Percentiles rank a stretch among this genome's conserved stretches.
Conservation (phyloP, 1,140 invertebrate species). For the Hypothenemus hampei region DNA sequence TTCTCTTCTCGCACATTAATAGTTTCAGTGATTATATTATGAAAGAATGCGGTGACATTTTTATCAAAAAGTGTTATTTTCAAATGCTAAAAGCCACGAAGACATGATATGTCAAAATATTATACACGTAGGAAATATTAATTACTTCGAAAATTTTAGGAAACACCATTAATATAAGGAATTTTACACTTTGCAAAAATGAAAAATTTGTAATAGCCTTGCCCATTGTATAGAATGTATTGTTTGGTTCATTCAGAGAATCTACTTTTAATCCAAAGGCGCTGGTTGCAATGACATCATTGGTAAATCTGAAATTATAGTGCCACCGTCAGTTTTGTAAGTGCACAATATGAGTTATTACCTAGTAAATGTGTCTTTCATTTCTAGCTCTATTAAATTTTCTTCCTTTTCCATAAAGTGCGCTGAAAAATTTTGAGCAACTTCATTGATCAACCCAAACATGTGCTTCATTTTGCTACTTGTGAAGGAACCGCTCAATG, state of each 20-base stretch:
- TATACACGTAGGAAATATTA: too few relatives aligned
- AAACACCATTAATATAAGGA: too few relatives aligned
- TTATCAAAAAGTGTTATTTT: conserved; percentile 14
- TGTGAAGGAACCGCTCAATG: conserved; percentile 45
- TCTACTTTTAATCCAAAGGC: conserved; percentile 45
- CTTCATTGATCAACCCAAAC: conserved; percentile 39
- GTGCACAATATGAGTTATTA: too few relatives aligned
- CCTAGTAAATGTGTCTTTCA: conserved; percentile 20
- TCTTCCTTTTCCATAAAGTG: conserved; percentile 32
- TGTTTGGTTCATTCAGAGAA: conserved; percentile 41
- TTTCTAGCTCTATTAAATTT: conserved; percentile 20
- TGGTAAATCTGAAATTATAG: conserved; percentile 43
- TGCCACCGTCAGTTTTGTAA: too few relatives aligned
- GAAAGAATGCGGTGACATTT: conserved; percentile 30
- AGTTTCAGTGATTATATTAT: conserved; percentile 37
- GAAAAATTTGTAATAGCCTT: too few relatives aligned
- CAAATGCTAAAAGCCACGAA: conserved; percentile 10
- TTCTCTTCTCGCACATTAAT: conserved; percentile 42
- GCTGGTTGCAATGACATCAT: conserved; percentile 44
- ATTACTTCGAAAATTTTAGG: too few relatives aligned
- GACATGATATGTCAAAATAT: too few relatives aligned
- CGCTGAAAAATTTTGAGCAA: conserved; percentile 34
- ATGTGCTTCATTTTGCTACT: conserved; percentile 44
- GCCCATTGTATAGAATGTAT: conserved; percentile 42
- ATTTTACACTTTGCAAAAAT: too few relatives aligned